phyloP scores from a whole-genome alignment of 2,888 invertebrate genomes.

The Amblyjoppa fuscipennis region DNA sequence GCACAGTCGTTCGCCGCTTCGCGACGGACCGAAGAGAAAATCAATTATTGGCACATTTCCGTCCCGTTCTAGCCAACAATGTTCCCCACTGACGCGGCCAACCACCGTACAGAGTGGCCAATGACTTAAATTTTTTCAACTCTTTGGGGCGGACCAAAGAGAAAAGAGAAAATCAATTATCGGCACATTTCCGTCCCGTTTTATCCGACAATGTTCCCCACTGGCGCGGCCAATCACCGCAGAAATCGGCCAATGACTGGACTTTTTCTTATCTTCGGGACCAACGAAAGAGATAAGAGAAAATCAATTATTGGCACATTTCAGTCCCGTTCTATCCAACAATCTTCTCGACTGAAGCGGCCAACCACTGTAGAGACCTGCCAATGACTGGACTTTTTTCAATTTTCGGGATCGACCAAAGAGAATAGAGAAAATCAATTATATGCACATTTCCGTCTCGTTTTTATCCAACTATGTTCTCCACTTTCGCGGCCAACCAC shows the following conservation, averaged over 20 bases:
- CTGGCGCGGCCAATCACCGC: slow-evolving; percentile 4
- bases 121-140: too few species aligned
- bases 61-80: not conserved
- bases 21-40: not conserved
- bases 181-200: not conserved
- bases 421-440: not conserved
- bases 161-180: not conserved
- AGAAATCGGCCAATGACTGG: not conserved
- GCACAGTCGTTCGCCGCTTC: slow-evolving; percentile 15
- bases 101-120: not conserved
- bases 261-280: not conserved
- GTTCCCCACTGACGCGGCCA: not conserved
- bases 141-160: not conserved
- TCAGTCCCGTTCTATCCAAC: too few species aligned
- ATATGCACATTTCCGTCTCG: not conserved
- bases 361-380: too few species aligned
- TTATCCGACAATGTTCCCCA: too few species aligned
- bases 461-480: too few species aligned
- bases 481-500: not conserved
- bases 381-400: too few species aligned
- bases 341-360: too few species aligned
- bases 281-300: too few species aligned
- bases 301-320: not conserved
- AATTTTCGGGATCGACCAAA: not conserved
- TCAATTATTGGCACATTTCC: slow-evolving; percentile 7